Percentiles rank a stretch among this genome's conserved stretches.
phyloP scores from a whole-genome alignment of 1,140 invertebrate species.

The Carposina sasakii region DNA sequence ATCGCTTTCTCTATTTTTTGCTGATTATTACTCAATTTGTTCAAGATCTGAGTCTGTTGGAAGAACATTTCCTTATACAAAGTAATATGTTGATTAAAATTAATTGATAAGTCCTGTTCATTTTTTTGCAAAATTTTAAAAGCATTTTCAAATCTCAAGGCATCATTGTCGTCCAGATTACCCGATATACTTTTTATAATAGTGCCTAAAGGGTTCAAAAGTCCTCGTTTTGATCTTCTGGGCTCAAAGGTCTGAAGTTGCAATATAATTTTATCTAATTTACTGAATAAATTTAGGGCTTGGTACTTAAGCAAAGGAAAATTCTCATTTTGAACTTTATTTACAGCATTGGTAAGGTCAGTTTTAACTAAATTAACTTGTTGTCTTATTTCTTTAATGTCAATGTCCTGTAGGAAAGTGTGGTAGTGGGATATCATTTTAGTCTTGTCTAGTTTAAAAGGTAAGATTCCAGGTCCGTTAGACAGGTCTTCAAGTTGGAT shows the following conservation, averaged over 20 bases:
- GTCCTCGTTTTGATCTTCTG: background rate
- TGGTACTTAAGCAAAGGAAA: background rate
- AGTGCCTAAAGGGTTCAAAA: background rate
- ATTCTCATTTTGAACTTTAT: background rate
- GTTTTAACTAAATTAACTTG: no score
- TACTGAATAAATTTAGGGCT: background rate
- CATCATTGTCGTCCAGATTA: conserved; percentile 5
- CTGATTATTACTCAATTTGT: conserved; percentile 4
- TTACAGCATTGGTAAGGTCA: no score
- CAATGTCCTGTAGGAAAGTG: conserved; percentile 8
- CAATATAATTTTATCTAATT: background rate
- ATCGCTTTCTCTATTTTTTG: background rate
- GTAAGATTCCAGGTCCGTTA: conserved; percentile 4
- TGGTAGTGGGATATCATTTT: background rate
- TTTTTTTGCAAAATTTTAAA: conserved; percentile 5
- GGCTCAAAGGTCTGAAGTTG: background rate
- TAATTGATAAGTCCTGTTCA: background rate
- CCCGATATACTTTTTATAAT: conserved; percentile 5
- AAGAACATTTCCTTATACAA: conserved; percentile 3
- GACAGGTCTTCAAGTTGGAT: conserved; percentile 1
- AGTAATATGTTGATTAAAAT: conserved; percentile 1
- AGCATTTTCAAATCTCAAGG: conserved; percentile 1
- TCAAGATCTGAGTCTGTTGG: background rate
- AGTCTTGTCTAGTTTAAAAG: background rate
- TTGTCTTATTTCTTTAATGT: background rate